phyloP scores from a whole-genome alignment of 2,113 vertebrate genomes.

The Telmatochromis brachygnathus region DNA sequence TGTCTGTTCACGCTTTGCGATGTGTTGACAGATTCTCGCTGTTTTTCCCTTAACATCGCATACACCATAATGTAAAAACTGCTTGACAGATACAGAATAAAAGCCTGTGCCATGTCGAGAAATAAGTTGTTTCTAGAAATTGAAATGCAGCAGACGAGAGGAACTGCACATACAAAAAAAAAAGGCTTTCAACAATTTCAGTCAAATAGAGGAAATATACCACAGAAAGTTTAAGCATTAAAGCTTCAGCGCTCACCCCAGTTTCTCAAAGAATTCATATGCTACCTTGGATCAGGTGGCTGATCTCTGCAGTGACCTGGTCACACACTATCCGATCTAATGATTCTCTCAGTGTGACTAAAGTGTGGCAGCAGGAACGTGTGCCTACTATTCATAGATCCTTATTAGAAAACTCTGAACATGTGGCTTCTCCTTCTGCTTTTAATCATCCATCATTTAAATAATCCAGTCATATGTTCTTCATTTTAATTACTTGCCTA shows the following conservation, averaged over 20 bases:
- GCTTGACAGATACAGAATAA: not conserved
- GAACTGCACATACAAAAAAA: not conserved
- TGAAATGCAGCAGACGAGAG: not conserved
- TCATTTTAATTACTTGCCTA: not conserved
- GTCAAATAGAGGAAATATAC: not conserved
- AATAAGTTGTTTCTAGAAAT: not conserved
- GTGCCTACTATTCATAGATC: not conserved
- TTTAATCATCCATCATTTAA: not conserved
- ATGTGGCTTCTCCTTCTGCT: not conserved
- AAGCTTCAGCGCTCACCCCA: not conserved
- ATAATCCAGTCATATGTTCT: not conserved
- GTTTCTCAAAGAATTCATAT: not conserved
- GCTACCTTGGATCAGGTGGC: not conserved
- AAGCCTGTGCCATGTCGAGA: not conserved
- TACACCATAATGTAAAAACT: not conserved
- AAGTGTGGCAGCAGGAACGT: not conserved
- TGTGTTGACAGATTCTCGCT: not conserved
- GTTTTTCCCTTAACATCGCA: not conserved
- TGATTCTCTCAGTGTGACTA: constrained; percentile 11
- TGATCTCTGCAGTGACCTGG: not conserved
- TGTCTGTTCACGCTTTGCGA: not conserved
- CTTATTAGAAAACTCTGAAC: not conserved
- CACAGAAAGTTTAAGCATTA: not conserved
- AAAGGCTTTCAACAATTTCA: not conserved
- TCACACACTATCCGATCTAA: not conserved